Evolutionary conservation across 37 sponge, comb jelly and placozoan species (phyloP), one percentile per base, ranked within the genome.

Genomic region (Cliona cf. orientalis): DNA sequence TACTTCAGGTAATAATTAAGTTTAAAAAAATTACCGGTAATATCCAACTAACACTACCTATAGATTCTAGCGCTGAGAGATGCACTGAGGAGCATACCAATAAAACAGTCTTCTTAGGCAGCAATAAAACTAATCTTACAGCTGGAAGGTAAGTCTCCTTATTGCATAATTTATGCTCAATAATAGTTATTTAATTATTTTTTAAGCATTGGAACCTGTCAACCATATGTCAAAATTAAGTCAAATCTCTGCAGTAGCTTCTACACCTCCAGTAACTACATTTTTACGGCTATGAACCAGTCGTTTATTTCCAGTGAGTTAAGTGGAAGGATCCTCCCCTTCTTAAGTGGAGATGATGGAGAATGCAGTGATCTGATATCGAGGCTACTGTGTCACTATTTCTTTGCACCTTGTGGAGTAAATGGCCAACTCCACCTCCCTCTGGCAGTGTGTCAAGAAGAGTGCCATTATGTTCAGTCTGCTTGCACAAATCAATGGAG

Each of bases 341-440:
- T 75, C 31, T 19, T 39, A 14, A 29, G 37, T 5, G 36, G 33
- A 49, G 55, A 49, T 5, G 43, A 34, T 22, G 0, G 68, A 25
- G 12, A 39, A 1, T 79, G 79, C 39, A 25, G 35, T 5, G 49
- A 49, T 12, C 12, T 17, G 6, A 5, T 46, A 5, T 2, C 35
- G 32, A 79, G 46, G 21, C 2, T 67, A 6, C 21, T 79, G 37
- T 79, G 79, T 38, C 40, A 79, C 23, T 55, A 66, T 23, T 67
- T 79, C 55, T 67, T 66, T 29, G 2, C 67, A 23, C 53, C 79
- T 14, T 79, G 79, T 79, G 79, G 79, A 14, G 53, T 33, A 7
- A 29, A 49, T 3, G 67, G 36, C n/a, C 22, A 29, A 3, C 26
- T 79, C 56, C 37, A 79, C 43, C 49, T 29, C 23, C 79, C 79